These are phyloP conservation scores for Pocota personata DNA, from an alignment of 2,888 invertebrate genomes.

Conservation along the genomic window DNA sequence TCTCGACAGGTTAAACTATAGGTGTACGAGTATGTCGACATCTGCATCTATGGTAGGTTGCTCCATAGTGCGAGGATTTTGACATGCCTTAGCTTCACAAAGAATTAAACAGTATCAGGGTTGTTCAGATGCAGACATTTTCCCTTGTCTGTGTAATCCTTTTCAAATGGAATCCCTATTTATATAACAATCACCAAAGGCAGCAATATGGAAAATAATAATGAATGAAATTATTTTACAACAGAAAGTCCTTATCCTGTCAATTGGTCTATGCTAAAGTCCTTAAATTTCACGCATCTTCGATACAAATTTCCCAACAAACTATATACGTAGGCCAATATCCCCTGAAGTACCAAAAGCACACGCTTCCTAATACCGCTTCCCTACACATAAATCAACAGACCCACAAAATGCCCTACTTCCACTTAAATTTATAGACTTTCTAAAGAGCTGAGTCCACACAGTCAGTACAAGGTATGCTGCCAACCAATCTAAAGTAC, in stretches of 20 bases:
- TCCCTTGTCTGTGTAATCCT: too few relatives aligned
- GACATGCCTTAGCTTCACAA: too few relatives aligned
- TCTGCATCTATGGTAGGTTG: too few relatives aligned
- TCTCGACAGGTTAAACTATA: too few relatives aligned
- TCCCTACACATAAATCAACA: conserved; percentile 23
- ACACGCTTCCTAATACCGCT: neutral
- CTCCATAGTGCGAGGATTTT: too few relatives aligned
- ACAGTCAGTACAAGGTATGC: neutral
- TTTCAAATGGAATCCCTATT: too few relatives aligned
- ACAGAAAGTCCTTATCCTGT: neutral
- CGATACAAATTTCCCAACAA: neutral
- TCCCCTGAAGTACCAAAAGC: neutral
- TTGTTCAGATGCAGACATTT: too few relatives aligned
- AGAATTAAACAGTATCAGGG: too few relatives aligned
- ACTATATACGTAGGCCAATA: neutral
- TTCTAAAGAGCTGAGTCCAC: conserved; percentile 15
- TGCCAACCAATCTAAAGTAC: neutral
- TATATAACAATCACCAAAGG: too few relatives aligned
- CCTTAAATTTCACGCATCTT: neutral
- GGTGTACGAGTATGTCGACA: too few relatives aligned
- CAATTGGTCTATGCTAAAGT: neutral
- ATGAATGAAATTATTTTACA: neutral
- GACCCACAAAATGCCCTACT: conserved; percentile 1
- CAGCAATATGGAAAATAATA: too few relatives aligned
- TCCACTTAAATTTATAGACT: conserved; percentile 18